Conservation (phyloP, 2,888 invertebrate genomes). For the Timema podura region DNA sequence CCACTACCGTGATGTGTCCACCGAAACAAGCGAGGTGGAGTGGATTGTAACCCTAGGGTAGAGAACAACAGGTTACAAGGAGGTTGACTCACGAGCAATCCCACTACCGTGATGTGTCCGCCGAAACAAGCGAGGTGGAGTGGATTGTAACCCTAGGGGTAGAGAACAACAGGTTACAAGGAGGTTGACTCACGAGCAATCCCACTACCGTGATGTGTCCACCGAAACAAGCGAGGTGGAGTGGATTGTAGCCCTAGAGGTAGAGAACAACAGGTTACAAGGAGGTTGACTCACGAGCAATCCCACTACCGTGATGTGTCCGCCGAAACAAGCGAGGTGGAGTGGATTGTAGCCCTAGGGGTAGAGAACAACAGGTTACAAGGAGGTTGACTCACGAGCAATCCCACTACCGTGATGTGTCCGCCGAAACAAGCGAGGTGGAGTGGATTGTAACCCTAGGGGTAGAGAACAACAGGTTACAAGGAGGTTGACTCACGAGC, state of each 20-base stretch:
- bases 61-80: no score
- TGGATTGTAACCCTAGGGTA: slow-evolving; percentile 84
- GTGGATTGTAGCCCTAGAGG: slow-evolving; percentile 88
- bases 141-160: slow-evolving; percentile 86
- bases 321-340: slow-evolving; percentile 96
- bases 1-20: slow-evolving; percentile 96
- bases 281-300: slow-evolving; percentile 85
- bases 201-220: slow-evolving; percentile 98
- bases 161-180: no score
- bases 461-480: no score
- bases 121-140: slow-evolving; percentile 97
- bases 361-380: no score
- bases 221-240: slow-evolving; percentile 97
- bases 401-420: slow-evolving; percentile 95
- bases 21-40: slow-evolving; percentile 97
- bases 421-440: slow-evolving; percentile 98
- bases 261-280: no score
- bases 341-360: slow-evolving; percentile 91
- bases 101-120: slow-evolving; percentile 96
- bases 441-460: slow-evolving; percentile 91
- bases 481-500: slow-evolving; percentile 75
- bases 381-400: slow-evolving; percentile 83
- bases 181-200: slow-evolving; percentile 86
- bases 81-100: slow-evolving; percentile 89
- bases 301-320: slow-evolving; percentile 96